phyloP scores from a whole-genome alignment of 2,888 invertebrate genomes.

The Thera obeliscata region DNA sequence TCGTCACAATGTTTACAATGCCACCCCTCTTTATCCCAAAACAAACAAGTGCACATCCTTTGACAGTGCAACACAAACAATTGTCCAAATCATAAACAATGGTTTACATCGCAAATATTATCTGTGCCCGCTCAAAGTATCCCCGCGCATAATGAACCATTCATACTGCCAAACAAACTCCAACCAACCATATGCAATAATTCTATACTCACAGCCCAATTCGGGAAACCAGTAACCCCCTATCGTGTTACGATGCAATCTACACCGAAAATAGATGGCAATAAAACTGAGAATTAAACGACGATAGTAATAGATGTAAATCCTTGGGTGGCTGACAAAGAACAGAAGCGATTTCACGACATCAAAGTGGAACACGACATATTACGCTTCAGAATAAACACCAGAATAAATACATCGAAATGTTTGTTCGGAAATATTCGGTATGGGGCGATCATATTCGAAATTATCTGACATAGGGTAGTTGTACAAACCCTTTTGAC shows the following conservation, averaged over 20 bases:
- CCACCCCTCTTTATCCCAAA: slow-evolving; percentile 55
- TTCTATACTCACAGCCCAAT: slow-evolving; percentile 65
- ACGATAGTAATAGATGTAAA: slow-evolving; percentile 74
- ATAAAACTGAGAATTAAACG: slow-evolving; percentile 78
- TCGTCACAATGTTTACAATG: slow-evolving; percentile 63
- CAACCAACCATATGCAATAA: slow-evolving; percentile 84
- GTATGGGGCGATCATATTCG: slow-evolving; percentile 79
- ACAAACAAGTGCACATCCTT: slow-evolving; percentile 83
- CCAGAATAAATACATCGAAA: slow-evolving; percentile 82
- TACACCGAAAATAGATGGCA: slow-evolving; percentile 74
- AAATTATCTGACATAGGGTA: slow-evolving; percentile 80
- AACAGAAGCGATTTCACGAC: slow-evolving; percentile 84
- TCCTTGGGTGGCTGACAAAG: slow-evolving; percentile 79
- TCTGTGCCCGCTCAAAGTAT: slow-evolving; percentile 73
- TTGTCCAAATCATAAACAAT: slow-evolving; percentile 84
- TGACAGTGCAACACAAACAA: slow-evolving; percentile 82
- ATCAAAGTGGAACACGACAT: slow-evolving; percentile 85
- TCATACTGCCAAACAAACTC: slow-evolving; percentile 83
- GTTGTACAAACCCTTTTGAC: slow-evolving; percentile 75
- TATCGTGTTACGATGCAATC: slow-evolving; percentile 73
- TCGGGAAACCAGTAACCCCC: slow-evolving; percentile 63
- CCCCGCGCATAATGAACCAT: slow-evolving; percentile 83
- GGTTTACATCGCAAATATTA: slow-evolving; percentile 82
- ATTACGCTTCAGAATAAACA: slow-evolving; percentile 84
- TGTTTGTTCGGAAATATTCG: slow-evolving; percentile 82